A percentile compares a stretch with the other conserved stretches of the same genome.
Conservation (phyloP, 2,797 vertebrate species). For the Hoplostethus mediterraneus region DNA sequence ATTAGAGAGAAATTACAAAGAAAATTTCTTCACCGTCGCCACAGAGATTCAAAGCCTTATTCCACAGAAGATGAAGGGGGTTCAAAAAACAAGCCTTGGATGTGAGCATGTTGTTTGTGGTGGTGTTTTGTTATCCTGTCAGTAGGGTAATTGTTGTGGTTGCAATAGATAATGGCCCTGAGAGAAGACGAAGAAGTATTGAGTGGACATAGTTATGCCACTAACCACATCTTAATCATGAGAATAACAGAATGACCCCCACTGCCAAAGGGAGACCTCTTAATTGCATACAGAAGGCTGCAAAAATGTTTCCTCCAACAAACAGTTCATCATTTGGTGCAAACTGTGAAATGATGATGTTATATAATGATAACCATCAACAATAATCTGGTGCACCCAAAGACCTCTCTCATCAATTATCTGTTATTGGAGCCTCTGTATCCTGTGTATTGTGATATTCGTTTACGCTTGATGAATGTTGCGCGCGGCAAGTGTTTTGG, state of each 20-base stretch:
- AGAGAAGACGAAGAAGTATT: slow-evolving; percentile 52
- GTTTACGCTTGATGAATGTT: slow-evolving; percentile 89
- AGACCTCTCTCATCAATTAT: slow-evolving; percentile 87
- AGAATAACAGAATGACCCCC: slow-evolving; percentile 57
- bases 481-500: slow-evolving; percentile 81
- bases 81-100: slow-evolving; percentile 32
- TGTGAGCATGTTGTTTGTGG: slow-evolving; percentile 63
- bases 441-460: slow-evolving; percentile 88
- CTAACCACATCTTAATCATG: slow-evolving; percentile 76
- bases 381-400: slow-evolving; percentile 76
- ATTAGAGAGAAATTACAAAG: slow-evolving; percentile 20
- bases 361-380: slow-evolving; percentile 82
- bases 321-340: slow-evolving; percentile 74
- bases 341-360: slow-evolving; percentile 76
- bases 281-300: slow-evolving; percentile 76
- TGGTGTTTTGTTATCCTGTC: slow-evolving; percentile 75
- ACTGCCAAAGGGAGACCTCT: slow-evolving; percentile 58
- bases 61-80: slow-evolving; percentile 56
- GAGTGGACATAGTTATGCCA: slow-evolving; percentile 65
- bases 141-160: slow-evolving; percentile 73
- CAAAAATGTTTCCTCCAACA: slow-evolving; percentile 67
- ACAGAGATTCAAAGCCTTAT: slow-evolving; percentile 58
- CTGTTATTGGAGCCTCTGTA: slow-evolving; percentile 86
- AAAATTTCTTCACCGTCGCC: slow-evolving; percentile 47
- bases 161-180: slow-evolving; percentile 65